A percentile compares a stretch with the other conserved stretches of the same genome.
These are phyloP conservation scores for Trachelipus rathkii DNA, from an alignment of 1,140 invertebrate species.

Conservation along the genomic window DNA sequence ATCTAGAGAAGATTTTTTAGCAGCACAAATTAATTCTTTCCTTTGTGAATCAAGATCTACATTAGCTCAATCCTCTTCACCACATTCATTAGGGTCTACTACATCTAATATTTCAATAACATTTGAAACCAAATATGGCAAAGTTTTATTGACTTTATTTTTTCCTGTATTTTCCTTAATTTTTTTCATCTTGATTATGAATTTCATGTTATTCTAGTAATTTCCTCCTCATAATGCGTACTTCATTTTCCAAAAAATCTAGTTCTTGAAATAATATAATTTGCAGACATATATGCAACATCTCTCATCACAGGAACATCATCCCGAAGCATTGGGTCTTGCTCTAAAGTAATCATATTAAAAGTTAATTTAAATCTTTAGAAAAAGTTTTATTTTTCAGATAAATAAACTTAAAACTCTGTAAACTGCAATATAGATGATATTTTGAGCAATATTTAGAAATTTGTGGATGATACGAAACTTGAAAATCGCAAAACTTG, in stretches of 20 bases:
- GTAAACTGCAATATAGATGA: too few relatives aligned
- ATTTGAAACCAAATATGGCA: constrained; percentile 98
- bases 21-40: constrained; percentile 99
- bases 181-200: constrained; percentile 92
- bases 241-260: constrained; percentile 96
- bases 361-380: too few relatives aligned
- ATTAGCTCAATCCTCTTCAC: constrained; percentile 97
- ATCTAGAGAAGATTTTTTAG: constrained; percentile 97
- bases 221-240: constrained; percentile 99
- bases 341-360: too few relatives aligned
- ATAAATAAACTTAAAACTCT: too few relatives aligned
- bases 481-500: too few relatives aligned
- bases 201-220: constrained; percentile 96
- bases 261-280: constrained; percentile 91
- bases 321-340: too few relatives aligned
- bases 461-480: too few relatives aligned
- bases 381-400: too few relatives aligned
- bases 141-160: constrained; percentile 98
- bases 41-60: constrained; percentile 96
- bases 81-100: constrained; percentile 92
- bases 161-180: constrained; percentile 99
- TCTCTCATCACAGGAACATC: constrained; percentile 54
- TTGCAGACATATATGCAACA: constrained; percentile 86
- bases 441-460: too few relatives aligned
- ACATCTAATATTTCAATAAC: constrained; percentile 97